Evolutionary conservation across 2,888 invertebrate species (phyloP).

Genomic region (Lapara coniferarum): DNA sequence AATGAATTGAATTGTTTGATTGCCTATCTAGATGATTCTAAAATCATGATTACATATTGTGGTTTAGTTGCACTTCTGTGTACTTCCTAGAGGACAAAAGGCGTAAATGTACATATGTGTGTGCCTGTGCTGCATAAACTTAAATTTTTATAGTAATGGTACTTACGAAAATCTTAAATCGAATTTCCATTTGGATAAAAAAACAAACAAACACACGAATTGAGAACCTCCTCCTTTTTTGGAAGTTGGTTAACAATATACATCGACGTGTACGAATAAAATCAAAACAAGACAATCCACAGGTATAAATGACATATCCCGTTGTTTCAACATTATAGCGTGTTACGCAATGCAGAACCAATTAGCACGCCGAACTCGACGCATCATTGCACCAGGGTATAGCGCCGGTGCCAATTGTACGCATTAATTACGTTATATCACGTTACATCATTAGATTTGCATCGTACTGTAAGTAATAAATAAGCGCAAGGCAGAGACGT

Average conservation of each 20-base stretch:
- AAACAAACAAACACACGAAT: too few relatives aligned
- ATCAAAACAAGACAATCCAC: not conserved
- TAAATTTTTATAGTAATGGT: not conserved
- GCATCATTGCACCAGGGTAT: constrained; percentile 1
- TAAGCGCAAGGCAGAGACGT: not conserved
- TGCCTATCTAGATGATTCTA: too few relatives aligned
- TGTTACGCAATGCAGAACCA: constrained; percentile 6
- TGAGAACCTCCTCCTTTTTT: too few relatives aligned
- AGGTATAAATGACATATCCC: not conserved
- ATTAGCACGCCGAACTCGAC: not conserved
- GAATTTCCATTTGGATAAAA: too few relatives aligned
- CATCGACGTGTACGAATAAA: not conserved
- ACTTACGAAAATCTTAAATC: not conserved
- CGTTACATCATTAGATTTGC: constrained; percentile 20
- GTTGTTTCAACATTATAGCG: constrained; percentile 8
- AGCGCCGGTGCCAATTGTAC: constrained; percentile 1
- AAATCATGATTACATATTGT: too few relatives aligned
- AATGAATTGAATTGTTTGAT: too few relatives aligned
- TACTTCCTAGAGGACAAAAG: not conserved
- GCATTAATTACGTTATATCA: constrained; percentile 6
- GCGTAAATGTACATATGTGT: too few relatives aligned
- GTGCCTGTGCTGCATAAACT: too few relatives aligned
- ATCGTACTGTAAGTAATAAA: constrained; percentile 9
- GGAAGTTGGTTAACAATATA: too few relatives aligned
- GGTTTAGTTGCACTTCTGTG: too few relatives aligned